These are phyloP conservation scores for Nannoperca australis DNA, from an alignment of 2,797 vertebrate species.

Conservation along the genomic window DNA sequence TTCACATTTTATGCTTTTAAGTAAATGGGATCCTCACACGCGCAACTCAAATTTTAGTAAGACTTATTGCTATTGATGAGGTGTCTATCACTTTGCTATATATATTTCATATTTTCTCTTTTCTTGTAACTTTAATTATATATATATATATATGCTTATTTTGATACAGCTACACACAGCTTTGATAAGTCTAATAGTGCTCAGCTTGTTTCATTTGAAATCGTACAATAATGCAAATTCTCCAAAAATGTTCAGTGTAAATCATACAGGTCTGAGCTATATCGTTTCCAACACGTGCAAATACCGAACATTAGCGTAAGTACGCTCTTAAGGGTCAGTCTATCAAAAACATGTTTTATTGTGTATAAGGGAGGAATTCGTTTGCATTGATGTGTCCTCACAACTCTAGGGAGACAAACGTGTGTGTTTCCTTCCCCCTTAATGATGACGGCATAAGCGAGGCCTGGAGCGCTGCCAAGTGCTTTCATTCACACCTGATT, in stretches of 20 bases:
- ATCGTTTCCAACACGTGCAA: not conserved
- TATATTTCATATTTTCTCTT: not conserved
- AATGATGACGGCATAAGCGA: conserved; percentile 58
- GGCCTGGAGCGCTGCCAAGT: conserved; percentile 72
- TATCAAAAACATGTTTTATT: not conserved
- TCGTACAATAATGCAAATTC: not conserved
- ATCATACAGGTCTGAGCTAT: not conserved
- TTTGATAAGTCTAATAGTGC: not conserved
- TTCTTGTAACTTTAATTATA: not conserved
- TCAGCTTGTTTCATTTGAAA: not conserved
- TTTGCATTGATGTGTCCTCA: conserved; percentile 4
- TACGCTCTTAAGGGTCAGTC: not conserved
- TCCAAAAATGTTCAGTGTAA: too few relatives aligned
- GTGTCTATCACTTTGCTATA: not conserved
- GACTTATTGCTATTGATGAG: too few relatives aligned
- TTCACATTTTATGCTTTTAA: too few relatives aligned
- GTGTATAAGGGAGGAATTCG: not conserved
- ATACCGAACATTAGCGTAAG: too few relatives aligned
- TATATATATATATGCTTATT: too few relatives aligned
- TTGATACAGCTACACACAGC: not conserved
- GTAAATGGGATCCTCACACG: too few relatives aligned
- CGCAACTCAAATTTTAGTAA: too few relatives aligned
- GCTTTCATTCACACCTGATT: conserved; percentile 84
- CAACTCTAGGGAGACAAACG: conserved; percentile 2
- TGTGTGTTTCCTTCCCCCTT: conserved; percentile 25